phyloP scores from a whole-genome alignment of 2,888 invertebrate genomes.

The Atherix ibis region DNA sequence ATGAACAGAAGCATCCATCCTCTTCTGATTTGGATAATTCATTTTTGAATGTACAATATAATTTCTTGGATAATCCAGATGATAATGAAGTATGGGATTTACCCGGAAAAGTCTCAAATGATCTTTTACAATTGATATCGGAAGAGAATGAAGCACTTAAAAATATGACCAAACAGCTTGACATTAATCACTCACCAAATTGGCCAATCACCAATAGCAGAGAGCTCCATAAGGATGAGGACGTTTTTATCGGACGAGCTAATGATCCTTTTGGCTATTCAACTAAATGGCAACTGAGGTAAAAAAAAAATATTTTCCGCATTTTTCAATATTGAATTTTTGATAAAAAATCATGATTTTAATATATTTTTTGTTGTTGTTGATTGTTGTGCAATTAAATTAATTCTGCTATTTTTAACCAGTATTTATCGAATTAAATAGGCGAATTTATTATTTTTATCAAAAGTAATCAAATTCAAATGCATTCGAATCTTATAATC shows the following conservation, averaged over 20 bases:
- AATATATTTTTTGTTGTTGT: too few species aligned
- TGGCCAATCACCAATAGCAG: slow-evolving; percentile 13
- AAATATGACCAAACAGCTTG: slow-evolving; percentile 9
- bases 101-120: slow-evolving; percentile 9
- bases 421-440: too few species aligned
- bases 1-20: too few species aligned
- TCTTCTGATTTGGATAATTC: too few species aligned
- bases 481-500: too few species aligned
- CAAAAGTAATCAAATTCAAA: too few species aligned
- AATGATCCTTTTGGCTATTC: slow-evolving; percentile 32
- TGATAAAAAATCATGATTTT: too few species aligned
- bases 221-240: slow-evolving; percentile 12
- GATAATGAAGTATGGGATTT: slow-evolving; percentile 9
- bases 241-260: slow-evolving; percentile 26
- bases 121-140: not conserved
- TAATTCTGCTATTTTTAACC: too few species aligned
- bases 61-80: slow-evolving; percentile 3
- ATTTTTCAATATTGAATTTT: too few species aligned
- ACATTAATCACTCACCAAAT: slow-evolving; percentile 9
- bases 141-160: slow-evolving; percentile 5
- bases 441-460: too few species aligned
- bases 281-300: slow-evolving; percentile 26
- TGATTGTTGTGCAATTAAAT: too few species aligned
- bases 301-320: too few species aligned
- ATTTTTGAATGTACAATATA: slow-evolving; percentile 4